phyloP scores from a whole-genome alignment of 2,113 vertebrate species.

The Pleuronectes platessa region DNA sequence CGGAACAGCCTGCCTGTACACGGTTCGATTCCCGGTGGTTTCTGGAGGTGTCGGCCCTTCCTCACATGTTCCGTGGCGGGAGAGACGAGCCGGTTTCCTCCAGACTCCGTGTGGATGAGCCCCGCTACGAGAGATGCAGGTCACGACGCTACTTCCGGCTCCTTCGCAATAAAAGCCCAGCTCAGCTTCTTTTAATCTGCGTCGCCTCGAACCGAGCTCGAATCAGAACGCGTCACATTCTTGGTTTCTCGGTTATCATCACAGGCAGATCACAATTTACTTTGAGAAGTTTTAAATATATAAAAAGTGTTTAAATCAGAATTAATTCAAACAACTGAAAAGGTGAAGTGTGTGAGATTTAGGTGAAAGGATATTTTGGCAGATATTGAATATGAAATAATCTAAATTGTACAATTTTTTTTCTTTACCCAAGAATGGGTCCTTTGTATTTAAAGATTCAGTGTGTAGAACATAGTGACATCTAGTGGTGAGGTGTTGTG shows the following conservation, averaged over 20 bases:
- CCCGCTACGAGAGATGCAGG: constrained; percentile 3
- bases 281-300: fast-evolving
- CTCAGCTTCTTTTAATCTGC: neutral
- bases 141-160: constrained; percentile 50
- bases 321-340: too few relatives aligned
- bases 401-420: too few relatives aligned
- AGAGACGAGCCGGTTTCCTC: neutral
- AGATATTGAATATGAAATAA: too few relatives aligned
- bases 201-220: neutral
- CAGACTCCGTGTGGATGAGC: constrained; percentile 36
- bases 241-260: neutral
- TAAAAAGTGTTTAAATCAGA: neutral
- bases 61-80: constrained; percentile 34
- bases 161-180: constrained; percentile 58
- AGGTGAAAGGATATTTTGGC: too few relatives aligned
- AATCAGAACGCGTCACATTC: fast-evolving
- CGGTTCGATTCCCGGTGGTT: constrained; percentile 2
- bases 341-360: too few relatives aligned
- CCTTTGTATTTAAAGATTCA: too few relatives aligned
- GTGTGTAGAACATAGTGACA: too few relatives aligned
- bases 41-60: neutral
- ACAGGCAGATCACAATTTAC: too few relatives aligned
- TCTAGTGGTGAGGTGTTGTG: too few relatives aligned
- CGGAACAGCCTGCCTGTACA: constrained; percentile 33
- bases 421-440: too few relatives aligned